Evolutionary conservation across 2,888 invertebrate species (phyloP).

Genomic region (Caenorhabditis parvicauda): DNA sequence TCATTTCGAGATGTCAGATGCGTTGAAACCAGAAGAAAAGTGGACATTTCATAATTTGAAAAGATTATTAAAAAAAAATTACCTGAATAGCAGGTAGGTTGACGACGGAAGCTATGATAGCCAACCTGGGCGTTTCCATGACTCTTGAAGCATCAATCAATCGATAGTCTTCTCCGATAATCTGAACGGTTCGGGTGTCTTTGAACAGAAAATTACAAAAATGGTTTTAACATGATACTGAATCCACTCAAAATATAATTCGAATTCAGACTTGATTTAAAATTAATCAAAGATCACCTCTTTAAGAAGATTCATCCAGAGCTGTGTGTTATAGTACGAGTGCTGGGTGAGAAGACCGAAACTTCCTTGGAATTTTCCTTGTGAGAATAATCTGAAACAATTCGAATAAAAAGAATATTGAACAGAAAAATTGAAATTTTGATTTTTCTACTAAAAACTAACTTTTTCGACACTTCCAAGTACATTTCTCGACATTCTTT

Average conservation of each 20-base stretch:
- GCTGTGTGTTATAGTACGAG: conserved; percentile 81
- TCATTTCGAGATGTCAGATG: neutral
- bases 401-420: neutral
- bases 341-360: conserved; percentile 69
- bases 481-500: conserved; percentile 68
- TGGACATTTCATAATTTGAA: neutral
- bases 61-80: neutral
- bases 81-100: conserved; percentile 71
- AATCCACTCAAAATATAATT: neutral
- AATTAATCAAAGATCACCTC: conserved; percentile 37
- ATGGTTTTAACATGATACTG: neutral
- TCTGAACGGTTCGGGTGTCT: conserved; percentile 66
- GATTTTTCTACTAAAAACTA: too few species aligned
- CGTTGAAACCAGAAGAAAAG: neutral
- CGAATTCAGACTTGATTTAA: neutral
- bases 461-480: conserved; percentile 64
- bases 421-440: conserved; percentile 66
- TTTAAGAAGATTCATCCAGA: conserved; percentile 78
- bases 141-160: conserved; percentile 45
- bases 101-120: conserved; percentile 78
- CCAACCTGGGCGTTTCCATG: conserved; percentile 69
- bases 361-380: conserved; percentile 37
- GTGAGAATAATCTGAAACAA: conserved; percentile 25
- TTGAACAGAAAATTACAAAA: conserved; percentile 68
- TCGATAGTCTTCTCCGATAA: conserved; percentile 48